A percentile compares a stretch with the other conserved stretches of the same genome.
phyloP scores from a whole-genome alignment of 2,888 invertebrate species.

The Papilio demoleus region DNA sequence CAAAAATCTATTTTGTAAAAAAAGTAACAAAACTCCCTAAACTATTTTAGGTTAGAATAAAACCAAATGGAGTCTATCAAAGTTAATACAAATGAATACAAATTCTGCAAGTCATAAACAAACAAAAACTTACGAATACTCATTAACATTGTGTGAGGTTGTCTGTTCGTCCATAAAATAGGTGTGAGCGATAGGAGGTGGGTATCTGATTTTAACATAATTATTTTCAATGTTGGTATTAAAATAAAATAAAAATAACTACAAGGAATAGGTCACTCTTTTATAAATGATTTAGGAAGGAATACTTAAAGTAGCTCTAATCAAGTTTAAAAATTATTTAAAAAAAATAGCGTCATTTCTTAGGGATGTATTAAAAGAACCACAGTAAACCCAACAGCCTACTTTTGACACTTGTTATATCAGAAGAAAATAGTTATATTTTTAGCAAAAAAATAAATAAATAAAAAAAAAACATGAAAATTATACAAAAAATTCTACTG shows the following conservation, averaged over 20 bases:
- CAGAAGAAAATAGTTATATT: no score
- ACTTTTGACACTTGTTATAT: no score
- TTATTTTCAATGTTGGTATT: constrained; percentile 14
- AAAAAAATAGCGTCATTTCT: no score
- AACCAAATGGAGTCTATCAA: constrained; percentile 5
- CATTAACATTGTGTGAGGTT: constrained; percentile 51
- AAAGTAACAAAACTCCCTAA: neutral
- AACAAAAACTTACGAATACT: constrained; percentile 55
- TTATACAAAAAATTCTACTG: no score
- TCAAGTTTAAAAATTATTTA: no score
- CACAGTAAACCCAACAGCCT: no score
- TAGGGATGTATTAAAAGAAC: no score
- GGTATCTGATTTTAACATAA: constrained; percentile 54
- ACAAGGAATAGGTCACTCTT: no score
- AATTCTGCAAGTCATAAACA: constrained; percentile 42
- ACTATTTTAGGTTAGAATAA: neutral
- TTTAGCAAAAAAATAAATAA: no score
- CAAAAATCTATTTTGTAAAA: neutral
- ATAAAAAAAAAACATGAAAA: no score
- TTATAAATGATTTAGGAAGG: no score
- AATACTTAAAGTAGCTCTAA: no score
- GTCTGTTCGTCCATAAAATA: constrained; percentile 57
- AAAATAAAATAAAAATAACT: neutral
- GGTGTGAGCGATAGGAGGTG: constrained; percentile 56
- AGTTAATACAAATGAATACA: neutral